phyloP scores from a whole-genome alignment of 2,113 vertebrate genomes.

The Cervus canadensis region DNA sequence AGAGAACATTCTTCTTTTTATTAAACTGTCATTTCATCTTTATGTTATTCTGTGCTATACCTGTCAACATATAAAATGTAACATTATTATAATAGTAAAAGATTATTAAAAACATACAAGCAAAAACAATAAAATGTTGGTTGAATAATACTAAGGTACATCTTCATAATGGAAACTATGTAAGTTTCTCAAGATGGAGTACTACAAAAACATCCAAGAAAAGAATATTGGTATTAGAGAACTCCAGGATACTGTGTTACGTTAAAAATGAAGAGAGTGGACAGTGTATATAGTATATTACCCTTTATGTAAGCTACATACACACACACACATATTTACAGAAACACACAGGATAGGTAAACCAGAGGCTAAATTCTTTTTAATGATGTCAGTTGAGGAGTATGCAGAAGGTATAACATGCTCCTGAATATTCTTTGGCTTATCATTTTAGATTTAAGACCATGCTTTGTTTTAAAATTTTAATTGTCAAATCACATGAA shows the following conservation, averaged over 20 bases:
- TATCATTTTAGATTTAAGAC: not conserved
- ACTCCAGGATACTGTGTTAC: not conserved
- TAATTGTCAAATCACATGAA: not conserved
- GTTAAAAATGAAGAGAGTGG: not conserved
- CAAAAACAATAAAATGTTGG: not conserved
- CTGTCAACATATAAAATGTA: not conserved
- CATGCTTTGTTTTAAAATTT: not conserved
- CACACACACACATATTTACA: not conserved
- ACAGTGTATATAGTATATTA: not conserved
- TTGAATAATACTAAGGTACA: not conserved
- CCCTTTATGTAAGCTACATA: not conserved
- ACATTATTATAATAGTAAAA: not conserved
- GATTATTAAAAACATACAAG: not conserved
- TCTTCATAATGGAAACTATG: not conserved
- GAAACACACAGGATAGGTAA: not conserved
- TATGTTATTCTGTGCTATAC: not conserved
- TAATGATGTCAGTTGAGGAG: not conserved
- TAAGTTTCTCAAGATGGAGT: not conserved
- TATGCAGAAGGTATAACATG: not conserved
- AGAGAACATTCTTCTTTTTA: not conserved
- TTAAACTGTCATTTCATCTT: not conserved
- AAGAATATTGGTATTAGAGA: not conserved
- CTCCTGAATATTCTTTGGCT: not conserved
- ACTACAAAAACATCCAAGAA: not conserved
- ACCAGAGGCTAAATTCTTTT: not conserved